Conservation (phyloP, 1,140 invertebrate species). For the Heliconius eleuchia region DNA sequence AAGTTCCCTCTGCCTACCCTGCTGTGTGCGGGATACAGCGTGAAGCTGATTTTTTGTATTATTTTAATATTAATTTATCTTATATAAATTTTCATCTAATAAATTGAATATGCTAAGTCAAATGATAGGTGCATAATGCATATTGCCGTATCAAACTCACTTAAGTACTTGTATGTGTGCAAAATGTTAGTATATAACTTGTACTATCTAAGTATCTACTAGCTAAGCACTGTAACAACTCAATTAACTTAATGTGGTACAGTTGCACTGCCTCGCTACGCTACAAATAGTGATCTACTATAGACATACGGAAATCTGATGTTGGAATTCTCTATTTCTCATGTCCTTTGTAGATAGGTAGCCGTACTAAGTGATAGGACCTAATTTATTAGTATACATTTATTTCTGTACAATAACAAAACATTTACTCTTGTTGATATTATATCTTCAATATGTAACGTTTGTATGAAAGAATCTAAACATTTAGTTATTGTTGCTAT, state of each 20-base stretch:
- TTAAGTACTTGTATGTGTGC: neutral
- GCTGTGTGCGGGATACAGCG: no score
- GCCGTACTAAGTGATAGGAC: constrained; percentile 9
- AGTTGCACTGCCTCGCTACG: constrained; percentile 18
- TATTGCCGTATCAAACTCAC: no score
- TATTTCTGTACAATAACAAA: neutral
- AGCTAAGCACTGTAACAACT: constrained; percentile 3
- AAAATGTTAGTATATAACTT: neutral
- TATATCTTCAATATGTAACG: no score
- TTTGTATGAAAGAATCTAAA: no score
- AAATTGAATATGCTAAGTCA: no score
- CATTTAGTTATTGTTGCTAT: no score
- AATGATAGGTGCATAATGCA: no score
- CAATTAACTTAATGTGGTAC: constrained; percentile 31
- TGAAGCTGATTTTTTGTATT: no score
- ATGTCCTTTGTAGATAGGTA: constrained; percentile 10
- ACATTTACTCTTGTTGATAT: neutral
- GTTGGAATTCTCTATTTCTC: neutral
- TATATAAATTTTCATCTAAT: no score
- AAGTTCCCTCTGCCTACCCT: no score
- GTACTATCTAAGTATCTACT: neutral
- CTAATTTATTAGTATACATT: neutral
- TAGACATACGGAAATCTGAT: neutral
- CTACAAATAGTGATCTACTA: neutral
- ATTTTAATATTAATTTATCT: no score